Conservation (phyloP, 1,140 invertebrate species). For the Pogonus chalceus region DNA sequence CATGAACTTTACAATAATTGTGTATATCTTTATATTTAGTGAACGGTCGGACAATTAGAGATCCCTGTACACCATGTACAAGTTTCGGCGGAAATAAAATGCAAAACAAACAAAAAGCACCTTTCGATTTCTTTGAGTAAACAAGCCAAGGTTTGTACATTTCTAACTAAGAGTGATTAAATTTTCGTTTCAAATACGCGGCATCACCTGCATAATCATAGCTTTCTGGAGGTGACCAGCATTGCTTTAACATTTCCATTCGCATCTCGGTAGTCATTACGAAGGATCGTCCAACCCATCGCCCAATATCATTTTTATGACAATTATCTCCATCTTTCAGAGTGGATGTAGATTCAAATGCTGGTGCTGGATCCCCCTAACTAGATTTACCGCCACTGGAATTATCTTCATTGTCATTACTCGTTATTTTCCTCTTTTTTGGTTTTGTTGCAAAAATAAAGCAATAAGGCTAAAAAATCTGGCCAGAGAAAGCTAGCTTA, state of each 20-base stretch:
- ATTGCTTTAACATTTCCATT: neutral
- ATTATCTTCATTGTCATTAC: too few relatives aligned
- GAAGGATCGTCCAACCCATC: neutral
- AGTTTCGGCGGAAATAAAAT: too few relatives aligned
- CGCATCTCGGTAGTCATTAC: neutral
- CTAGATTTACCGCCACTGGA: too few relatives aligned
- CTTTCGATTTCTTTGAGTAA: neutral
- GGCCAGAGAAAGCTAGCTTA: too few relatives aligned
- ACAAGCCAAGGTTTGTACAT: constrained; percentile 1
- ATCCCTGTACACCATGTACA: neutral
- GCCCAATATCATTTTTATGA: neutral
- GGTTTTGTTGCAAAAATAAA: too few relatives aligned
- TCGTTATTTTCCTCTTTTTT: too few relatives aligned
- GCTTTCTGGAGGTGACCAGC: constrained; percentile 1
- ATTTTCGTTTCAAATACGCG: constrained; percentile 1
- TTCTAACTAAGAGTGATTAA: constrained; percentile 1
- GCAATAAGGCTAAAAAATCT: too few relatives aligned
- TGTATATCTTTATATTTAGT: constrained; percentile 3
- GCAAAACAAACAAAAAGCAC: constrained; percentile 2
- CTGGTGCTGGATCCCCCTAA: too few relatives aligned
- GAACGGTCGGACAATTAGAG: neutral
- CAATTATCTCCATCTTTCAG: too few relatives aligned
- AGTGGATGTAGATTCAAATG: too few relatives aligned
- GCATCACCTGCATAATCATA: constrained; percentile 3
- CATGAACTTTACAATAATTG: constrained; percentile 8